Evolutionary conservation across 2,888 invertebrate genomes (phyloP).

Genomic region (Cecidostiba fungosa): DNA sequence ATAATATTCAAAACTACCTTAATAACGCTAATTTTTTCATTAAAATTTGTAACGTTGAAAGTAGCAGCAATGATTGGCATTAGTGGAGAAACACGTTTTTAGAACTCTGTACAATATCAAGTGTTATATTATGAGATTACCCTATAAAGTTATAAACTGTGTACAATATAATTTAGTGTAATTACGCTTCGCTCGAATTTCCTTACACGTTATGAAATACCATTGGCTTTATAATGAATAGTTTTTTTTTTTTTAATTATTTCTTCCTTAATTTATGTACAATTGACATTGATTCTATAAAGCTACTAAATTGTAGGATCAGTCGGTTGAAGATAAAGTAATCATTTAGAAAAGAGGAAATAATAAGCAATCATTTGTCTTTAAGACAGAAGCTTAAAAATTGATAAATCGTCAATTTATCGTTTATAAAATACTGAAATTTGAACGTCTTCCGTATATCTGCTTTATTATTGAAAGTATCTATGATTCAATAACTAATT

Average conservation of each 20-base stretch:
- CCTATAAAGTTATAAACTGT: background rate
- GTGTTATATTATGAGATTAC: background rate
- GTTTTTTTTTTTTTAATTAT: constrained; percentile 1
- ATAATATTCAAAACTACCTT: background rate
- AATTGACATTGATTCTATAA: background rate
- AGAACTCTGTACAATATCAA: background rate
- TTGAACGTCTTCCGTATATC: background rate
- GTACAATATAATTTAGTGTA: background rate
- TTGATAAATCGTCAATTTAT: background rate
- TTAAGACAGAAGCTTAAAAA: background rate
- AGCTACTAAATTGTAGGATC: background rate
- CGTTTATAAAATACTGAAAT: background rate
- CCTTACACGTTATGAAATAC: background rate
- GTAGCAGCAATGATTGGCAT: background rate
- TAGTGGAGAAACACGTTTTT: background rate
- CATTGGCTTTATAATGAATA: background rate
- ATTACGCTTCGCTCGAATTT: background rate
- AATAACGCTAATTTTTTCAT: background rate
- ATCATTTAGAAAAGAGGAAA: background rate
- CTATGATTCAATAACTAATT: background rate
- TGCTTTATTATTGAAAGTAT: background rate
- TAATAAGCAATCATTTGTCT: background rate
- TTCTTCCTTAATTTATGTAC: background rate
- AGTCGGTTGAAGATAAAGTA: background rate
- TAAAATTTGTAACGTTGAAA: background rate